These are phyloP conservation scores for Clivina fossor DNA, from an alignment of 2,888 invertebrate species.

Conservation along the genomic window DNA sequence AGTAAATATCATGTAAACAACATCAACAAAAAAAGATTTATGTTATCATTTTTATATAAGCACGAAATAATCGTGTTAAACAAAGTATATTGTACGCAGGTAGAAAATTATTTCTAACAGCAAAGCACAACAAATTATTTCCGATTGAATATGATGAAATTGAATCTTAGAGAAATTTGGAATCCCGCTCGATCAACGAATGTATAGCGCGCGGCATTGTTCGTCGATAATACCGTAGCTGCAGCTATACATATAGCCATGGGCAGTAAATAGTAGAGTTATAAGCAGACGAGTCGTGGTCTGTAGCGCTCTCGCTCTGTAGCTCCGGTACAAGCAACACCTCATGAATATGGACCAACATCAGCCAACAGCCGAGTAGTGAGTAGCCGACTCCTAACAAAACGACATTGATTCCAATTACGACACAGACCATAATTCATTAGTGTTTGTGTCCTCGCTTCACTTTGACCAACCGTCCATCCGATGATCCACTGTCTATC, in stretches of 20 bases:
- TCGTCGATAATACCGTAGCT: not conserved
- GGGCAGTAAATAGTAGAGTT: not conserved
- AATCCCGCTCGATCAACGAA: not conserved
- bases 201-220: not conserved
- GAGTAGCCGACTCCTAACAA: slow-evolving; percentile 7
- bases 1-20: too few relatives aligned
- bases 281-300: not conserved
- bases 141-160: too few relatives aligned
- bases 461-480: slow-evolving; percentile 2
- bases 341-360: slow-evolving; percentile 25
- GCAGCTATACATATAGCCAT: not conserved
- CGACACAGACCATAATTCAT: slow-evolving; percentile 27
- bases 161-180: not conserved
- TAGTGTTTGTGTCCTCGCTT: slow-evolving; percentile 26
- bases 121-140: too few relatives aligned
- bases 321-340: slow-evolving; percentile 14
- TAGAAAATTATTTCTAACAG: too few relatives aligned
- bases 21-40: too few relatives aligned
- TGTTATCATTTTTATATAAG: too few relatives aligned
- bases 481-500: too few relatives aligned
- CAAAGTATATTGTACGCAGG: too few relatives aligned
- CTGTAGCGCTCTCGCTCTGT: not conserved
- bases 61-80: too few relatives aligned
- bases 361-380: slow-evolving; percentile 24
- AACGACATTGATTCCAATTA: slow-evolving; percentile 30